A percentile compares a stretch with the other conserved stretches of the same genome.
Conservation (phyloP, 2,888 invertebrate species). For the Drosophila hamatofila region DNA sequence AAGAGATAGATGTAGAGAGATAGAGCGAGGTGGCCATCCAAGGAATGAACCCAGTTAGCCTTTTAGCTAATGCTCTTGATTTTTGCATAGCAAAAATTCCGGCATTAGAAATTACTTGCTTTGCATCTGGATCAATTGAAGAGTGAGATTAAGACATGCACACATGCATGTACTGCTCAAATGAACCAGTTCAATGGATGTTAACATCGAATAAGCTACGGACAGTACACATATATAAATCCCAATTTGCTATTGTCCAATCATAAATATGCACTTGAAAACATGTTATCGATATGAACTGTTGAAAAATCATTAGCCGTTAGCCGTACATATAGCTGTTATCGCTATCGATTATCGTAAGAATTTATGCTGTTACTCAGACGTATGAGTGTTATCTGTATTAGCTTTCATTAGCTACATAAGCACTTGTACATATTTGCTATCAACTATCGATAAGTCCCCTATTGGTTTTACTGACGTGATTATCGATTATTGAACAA, state of each 20-base stretch:
- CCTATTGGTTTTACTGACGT: too few species aligned
- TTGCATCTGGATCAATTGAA: background rate
- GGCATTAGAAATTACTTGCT: slow-evolving; percentile 22
- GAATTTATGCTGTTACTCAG: too few species aligned
- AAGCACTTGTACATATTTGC: too few species aligned
- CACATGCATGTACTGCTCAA: background rate
- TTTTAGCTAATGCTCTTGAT: slow-evolving; percentile 23
- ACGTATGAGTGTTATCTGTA: too few species aligned
- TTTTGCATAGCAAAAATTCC: slow-evolving; percentile 34
- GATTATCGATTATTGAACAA: too few species aligned
- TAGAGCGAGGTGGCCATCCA: background rate
- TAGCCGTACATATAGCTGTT: background rate
- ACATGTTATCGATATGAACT: background rate
- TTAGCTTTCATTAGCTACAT: too few species aligned
- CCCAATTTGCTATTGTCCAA: background rate
- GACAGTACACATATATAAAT: background rate
- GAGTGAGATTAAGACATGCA: background rate
- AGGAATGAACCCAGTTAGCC: slow-evolving; percentile 11
- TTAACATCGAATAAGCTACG: background rate
- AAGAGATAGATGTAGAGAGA: background rate
- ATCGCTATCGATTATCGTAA: background rate
- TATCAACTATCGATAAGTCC: background rate
- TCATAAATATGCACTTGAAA: background rate
- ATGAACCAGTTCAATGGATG: background rate
- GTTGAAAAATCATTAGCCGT: background rate